These are phyloP conservation scores for Callaeas wilsoni DNA, from an alignment of 2,113 vertebrate genomes.

Conservation along the genomic window DNA sequence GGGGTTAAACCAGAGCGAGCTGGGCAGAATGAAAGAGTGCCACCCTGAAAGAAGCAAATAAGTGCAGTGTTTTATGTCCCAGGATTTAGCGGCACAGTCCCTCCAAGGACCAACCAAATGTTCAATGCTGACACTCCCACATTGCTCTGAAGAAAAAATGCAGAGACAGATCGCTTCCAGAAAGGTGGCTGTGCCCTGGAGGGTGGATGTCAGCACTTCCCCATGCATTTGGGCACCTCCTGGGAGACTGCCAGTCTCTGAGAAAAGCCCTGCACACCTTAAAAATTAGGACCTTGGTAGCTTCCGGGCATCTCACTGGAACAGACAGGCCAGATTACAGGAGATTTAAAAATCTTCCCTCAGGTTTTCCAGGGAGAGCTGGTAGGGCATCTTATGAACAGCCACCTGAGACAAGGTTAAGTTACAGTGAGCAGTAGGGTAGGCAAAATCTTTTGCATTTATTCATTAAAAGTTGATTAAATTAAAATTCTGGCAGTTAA, in stretches of 20 bases:
- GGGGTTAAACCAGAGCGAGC: not conserved
- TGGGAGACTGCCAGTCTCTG: not conserved
- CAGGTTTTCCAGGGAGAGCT: not conserved
- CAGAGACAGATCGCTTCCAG: rapidly evolving
- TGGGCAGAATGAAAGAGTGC: not conserved
- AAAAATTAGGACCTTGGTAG: not conserved
- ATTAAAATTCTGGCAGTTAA: constrained; percentile 15
- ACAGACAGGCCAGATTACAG: not conserved
- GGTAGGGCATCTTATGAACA: not conserved
- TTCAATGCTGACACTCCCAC: not conserved
- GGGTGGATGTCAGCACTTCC: not conserved
- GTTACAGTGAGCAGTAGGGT: not conserved
- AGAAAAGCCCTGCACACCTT: not conserved
- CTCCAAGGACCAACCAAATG: not conserved
- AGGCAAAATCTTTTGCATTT: constrained; percentile 10
- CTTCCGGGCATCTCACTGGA: not conserved
- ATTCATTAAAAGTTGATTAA: not conserved
- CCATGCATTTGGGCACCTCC: not conserved
- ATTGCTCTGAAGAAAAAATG: not conserved
- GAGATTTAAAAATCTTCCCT: not conserved
- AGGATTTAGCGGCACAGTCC: not conserved
- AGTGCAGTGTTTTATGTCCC: not conserved
- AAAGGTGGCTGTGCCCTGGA: not conserved
- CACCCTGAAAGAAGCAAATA: not conserved
- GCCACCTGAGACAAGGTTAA: not conserved